Evolutionary conservation across 2,797 vertebrate species (phyloP).

Genomic region (Masticophis lateralis): DNA sequence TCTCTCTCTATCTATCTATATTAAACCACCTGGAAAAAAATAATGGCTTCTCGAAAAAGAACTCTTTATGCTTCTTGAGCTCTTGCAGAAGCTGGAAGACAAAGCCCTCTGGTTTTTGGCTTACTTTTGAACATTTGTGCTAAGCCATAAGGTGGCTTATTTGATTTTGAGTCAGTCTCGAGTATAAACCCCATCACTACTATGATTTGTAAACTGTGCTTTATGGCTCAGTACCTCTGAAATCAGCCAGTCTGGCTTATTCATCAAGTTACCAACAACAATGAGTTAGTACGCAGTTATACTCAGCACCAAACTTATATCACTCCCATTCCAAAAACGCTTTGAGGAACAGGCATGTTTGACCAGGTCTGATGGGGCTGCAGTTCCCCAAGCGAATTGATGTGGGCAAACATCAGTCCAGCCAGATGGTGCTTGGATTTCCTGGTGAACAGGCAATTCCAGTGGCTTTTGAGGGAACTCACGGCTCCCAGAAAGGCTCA

Average conservation of each 20-base stretch:
- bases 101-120: background rate
- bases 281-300: background rate
- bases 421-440: constrained; percentile 5
- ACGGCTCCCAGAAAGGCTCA: constrained; percentile 36
- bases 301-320: background rate
- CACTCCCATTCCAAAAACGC: constrained; percentile 3
- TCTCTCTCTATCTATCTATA: background rate
- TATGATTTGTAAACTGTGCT: background rate
- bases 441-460: background rate
- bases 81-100: no score
- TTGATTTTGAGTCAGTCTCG: background rate
- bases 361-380: background rate
- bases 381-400: background rate
- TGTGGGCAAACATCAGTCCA: constrained; percentile 2
- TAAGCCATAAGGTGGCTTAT: background rate
- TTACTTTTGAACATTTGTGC: background rate
- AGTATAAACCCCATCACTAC: background rate
- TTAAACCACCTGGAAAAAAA: background rate
- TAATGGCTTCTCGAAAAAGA: background rate
- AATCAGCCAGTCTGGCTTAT: background rate
- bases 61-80: background rate
- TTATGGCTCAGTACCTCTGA: background rate
- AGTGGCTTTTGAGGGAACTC: constrained; percentile 8
- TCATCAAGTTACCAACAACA: background rate
- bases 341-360: constrained; percentile 22